Evolutionary conservation across 1,140 invertebrate species (phyloP).

Genomic region (Drosophila triauraria): DNA sequence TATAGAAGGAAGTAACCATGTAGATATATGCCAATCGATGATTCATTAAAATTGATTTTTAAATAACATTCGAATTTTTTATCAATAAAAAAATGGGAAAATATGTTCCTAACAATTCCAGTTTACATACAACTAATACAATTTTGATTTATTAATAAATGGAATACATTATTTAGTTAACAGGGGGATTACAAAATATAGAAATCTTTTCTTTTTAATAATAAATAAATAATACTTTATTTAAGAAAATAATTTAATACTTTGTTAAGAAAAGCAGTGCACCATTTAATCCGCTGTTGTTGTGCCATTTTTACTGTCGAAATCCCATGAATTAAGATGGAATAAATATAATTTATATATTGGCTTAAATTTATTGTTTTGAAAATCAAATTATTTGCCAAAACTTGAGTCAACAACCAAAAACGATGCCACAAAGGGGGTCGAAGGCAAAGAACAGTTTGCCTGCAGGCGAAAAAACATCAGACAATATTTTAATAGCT

Average conservation of each 20-base stretch:
- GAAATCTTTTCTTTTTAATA: too few relatives aligned
- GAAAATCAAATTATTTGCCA: slow-evolving; percentile 83
- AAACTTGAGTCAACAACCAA: slow-evolving; percentile 83
- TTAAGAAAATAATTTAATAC: too few relatives aligned
- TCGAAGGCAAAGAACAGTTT: slow-evolving; percentile 30
- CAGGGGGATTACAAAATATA: too few relatives aligned
- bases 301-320: not conserved
- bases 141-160: too few relatives aligned
- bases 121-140: too few relatives aligned
- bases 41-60: not conserved
- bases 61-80: slow-evolving; percentile 1
- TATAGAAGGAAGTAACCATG: not conserved
- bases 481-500: slow-evolving; percentile 83
- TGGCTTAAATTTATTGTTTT: slow-evolving; percentile 69
- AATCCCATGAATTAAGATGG: not conserved
- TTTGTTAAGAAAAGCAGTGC: not conserved
- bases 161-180: not conserved
- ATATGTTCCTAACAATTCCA: too few relatives aligned
- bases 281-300: not conserved
- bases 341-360: slow-evolving; percentile 79
- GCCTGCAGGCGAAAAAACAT: slow-evolving; percentile 52
- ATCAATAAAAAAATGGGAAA: not conserved
- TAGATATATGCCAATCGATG: not conserved
- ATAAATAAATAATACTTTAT: too few relatives aligned
- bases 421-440: slow-evolving; percentile 77